These are phyloP conservation scores for Imbricaverruca yamaguchii DNA, from an alignment of 2,888 invertebrate species.

Conservation along the genomic window DNA sequence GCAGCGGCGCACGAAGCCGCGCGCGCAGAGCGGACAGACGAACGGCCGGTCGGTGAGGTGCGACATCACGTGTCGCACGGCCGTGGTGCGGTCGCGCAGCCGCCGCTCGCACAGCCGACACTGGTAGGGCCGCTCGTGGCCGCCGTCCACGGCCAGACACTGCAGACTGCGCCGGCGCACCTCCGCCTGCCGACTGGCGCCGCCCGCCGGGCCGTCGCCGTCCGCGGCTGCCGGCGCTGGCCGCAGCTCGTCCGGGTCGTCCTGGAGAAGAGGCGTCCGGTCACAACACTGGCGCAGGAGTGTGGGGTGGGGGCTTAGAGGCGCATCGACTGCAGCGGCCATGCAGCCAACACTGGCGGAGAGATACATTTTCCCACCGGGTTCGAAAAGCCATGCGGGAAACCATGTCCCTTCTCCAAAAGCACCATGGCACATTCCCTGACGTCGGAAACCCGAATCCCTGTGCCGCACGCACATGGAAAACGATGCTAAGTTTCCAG, in stretches of 20 bases:
- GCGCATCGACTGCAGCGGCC: background rate
- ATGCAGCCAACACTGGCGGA: background rate
- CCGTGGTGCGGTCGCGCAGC: conserved; percentile 7
- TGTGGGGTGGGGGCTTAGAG: background rate
- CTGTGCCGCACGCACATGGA: too few relatives aligned
- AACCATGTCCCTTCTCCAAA: background rate
- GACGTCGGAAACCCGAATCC: too few relatives aligned
- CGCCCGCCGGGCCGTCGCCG: background rate
- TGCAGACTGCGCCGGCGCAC: background rate
- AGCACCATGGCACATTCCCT: background rate
- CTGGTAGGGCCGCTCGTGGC: background rate
- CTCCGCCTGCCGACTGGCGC: background rate
- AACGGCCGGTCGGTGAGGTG: background rate
- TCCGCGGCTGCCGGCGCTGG: background rate
- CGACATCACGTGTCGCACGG: conserved; percentile 12
- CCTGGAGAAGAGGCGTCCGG: background rate
- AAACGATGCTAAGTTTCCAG: too few relatives aligned
- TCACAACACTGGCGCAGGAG: background rate
- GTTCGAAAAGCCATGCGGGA: too few relatives aligned
- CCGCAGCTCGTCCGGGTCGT: background rate
- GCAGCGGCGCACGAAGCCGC: background rate
- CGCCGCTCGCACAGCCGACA: background rate
- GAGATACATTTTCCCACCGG: background rate
- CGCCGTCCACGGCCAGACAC: background rate
- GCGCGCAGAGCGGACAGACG: background rate